Conservation (phyloP, 37 sponge, comb jelly and placozoan genomes). For the Agelas oroides region DNA sequence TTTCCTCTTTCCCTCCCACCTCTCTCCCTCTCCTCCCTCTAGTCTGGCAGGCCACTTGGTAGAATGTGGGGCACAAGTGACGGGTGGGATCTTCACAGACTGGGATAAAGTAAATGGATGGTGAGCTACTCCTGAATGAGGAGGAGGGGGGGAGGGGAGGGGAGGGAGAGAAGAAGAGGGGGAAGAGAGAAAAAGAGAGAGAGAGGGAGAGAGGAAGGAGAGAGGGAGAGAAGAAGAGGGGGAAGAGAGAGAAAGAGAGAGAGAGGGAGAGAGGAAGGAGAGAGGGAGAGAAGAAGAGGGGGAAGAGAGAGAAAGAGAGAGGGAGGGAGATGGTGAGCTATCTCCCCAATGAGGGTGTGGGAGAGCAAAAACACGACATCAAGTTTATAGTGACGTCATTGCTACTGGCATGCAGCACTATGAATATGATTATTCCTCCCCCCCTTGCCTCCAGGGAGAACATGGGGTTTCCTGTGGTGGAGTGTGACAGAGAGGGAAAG, state of each 20-base stretch:
- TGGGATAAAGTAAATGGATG: slow-evolving; percentile 92
- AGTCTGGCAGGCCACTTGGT: slow-evolving; percentile 97
- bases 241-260: background rate
- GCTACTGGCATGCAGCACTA: too few relatives aligned
- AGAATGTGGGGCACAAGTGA: slow-evolving; percentile 98
- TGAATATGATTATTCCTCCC: too few relatives aligned
- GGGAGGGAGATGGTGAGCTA: background rate
- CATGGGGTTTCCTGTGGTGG: slow-evolving; percentile 97
- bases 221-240: too few relatives aligned
- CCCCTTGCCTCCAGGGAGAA: slow-evolving; percentile 71
- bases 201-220: too few relatives aligned
- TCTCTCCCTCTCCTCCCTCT: background rate
- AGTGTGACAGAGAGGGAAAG: slow-evolving; percentile 72
- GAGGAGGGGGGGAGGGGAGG: slow-evolving; percentile 5
- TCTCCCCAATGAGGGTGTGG: too few relatives aligned
- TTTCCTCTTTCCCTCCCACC: background rate
- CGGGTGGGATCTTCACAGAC: slow-evolving; percentile 98
- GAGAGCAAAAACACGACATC: too few relatives aligned
- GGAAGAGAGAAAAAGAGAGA: too few relatives aligned
- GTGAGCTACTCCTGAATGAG: too few relatives aligned
- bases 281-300: background rate
- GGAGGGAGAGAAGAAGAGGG: too few relatives aligned
- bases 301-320: background rate
- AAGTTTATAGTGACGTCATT: too few relatives aligned
- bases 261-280: background rate